phyloP scores from a whole-genome alignment of 2,797 vertebrate species.

The Dallia pectoralis region DNA sequence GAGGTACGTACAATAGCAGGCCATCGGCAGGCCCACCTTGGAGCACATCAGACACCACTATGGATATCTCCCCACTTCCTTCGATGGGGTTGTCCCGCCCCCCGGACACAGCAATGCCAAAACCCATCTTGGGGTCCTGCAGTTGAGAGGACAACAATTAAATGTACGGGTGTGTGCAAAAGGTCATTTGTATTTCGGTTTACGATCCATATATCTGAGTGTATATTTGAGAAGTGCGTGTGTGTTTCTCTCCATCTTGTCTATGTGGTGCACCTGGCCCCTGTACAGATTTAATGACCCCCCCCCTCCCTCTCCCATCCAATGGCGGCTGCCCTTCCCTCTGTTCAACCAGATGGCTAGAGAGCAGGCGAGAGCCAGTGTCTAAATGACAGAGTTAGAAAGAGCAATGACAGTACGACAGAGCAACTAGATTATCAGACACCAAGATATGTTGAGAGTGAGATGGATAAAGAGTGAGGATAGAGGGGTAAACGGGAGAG shows the following conservation, averaged over 20 bases:
- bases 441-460: too few relatives aligned
- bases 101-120: conserved; percentile 95
- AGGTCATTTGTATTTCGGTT: neutral
- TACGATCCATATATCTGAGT: neutral
- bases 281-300: conserved; percentile 61
- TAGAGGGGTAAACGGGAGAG: neutral
- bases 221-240: neutral
- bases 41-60: conserved; percentile 93
- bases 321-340: conserved; percentile 34
- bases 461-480: neutral
- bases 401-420: neutral
- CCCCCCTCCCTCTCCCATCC: conserved; percentile 49
- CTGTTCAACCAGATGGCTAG: conserved; percentile 60
- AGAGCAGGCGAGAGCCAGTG: conserved; percentile 8
- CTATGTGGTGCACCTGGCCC: conserved; percentile 27
- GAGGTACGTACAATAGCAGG: conserved; percentile 83
- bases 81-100: conserved; percentile 95
- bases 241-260: conserved; percentile 21
- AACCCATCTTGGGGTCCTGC: conserved; percentile 95
- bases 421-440: too few relatives aligned
- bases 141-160: neutral
- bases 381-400: neutral
- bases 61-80: conserved; percentile 90
- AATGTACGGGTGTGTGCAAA: neutral
- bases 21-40: conserved; percentile 91